Percentiles rank a stretch among this genome's conserved stretches.
These are phyloP conservation scores for Eupithecia subfuscata DNA, from an alignment of 2,888 invertebrate species.

Conservation along the genomic window DNA sequence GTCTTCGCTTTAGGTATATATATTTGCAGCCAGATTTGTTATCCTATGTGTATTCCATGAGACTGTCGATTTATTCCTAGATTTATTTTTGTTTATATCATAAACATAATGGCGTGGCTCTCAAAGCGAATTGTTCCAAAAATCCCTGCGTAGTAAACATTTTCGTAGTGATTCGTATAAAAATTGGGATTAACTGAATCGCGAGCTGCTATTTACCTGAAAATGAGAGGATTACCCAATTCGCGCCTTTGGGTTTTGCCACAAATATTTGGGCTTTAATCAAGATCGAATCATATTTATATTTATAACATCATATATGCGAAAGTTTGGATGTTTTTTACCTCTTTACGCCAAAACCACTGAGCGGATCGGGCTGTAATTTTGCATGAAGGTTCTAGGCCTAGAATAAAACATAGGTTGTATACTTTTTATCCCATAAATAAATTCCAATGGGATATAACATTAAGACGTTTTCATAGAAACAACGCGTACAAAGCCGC, in stretches of 20 bases:
- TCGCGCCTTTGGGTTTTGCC: not conserved
- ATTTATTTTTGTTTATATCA: not conserved
- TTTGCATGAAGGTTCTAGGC: too few species aligned
- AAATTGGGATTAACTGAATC: not conserved
- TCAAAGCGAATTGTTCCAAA: not conserved
- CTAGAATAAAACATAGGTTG: too few species aligned
- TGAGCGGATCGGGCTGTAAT: too few species aligned
- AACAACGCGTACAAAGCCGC: too few species aligned
- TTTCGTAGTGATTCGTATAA: not conserved
- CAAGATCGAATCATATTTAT: not conserved
- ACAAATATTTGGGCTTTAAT: not conserved
- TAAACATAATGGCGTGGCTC: not conserved
- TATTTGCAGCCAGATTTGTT: not conserved
- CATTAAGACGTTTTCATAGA: too few species aligned
- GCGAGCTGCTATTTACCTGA: not conserved
- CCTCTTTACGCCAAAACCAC: too few species aligned
- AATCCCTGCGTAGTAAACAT: not conserved
- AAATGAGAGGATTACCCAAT: not conserved
- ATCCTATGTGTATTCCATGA: not conserved
- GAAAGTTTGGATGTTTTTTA: too few species aligned
- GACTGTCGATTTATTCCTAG: not conserved
- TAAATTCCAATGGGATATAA: too few species aligned
- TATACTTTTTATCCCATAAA: too few species aligned
- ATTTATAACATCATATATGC: too few species aligned
- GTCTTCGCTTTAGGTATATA: not conserved